A percentile compares a stretch with the other conserved stretches of the same genome.
Conservation (phyloP, 2,888 invertebrate species). For the Papilio gigon region DNA sequence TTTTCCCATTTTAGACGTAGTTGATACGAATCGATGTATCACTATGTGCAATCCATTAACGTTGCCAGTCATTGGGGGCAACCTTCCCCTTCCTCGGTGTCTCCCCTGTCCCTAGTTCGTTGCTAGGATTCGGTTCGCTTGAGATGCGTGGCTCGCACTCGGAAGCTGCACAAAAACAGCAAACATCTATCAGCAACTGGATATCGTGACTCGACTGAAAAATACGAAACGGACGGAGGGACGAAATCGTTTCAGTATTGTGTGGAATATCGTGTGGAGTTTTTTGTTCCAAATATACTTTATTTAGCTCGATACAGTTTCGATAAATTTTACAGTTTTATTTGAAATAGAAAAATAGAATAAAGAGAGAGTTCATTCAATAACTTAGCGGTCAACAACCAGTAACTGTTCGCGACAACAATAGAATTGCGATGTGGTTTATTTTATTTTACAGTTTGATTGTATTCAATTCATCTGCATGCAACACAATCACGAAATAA, state of each 20-base stretch:
- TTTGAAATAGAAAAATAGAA: neutral
- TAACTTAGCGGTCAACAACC: neutral
- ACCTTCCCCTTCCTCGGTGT: neutral
- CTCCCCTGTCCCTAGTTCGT: conserved; percentile 9
- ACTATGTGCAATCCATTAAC: neutral
- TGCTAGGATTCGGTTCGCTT: conserved; percentile 6
- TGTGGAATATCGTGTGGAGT: neutral
- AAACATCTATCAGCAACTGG: conserved; percentile 6
- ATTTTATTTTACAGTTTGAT: neutral
- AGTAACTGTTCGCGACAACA: conserved; percentile 2
- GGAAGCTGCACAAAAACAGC: conserved; percentile 8
- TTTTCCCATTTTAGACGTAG: neutral
- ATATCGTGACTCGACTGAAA: conserved; percentile 16
- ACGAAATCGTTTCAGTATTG: neutral
- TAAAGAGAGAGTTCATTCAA: neutral
- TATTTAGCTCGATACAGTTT: too few species aligned
- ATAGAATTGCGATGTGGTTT: neutral
- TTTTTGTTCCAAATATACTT: neutral
- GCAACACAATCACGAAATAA: too few species aligned
- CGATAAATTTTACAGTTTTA: too few species aligned
- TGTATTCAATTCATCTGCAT: too few species aligned
- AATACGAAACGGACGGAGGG: neutral
- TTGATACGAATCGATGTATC: neutral
- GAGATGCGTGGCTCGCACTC: conserved; percentile 7
- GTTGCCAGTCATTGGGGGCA: conserved; percentile 1